Evolutionary conservation across 2,113 vertebrate genomes (phyloP).

Genomic region (Gulo gulo): DNA sequence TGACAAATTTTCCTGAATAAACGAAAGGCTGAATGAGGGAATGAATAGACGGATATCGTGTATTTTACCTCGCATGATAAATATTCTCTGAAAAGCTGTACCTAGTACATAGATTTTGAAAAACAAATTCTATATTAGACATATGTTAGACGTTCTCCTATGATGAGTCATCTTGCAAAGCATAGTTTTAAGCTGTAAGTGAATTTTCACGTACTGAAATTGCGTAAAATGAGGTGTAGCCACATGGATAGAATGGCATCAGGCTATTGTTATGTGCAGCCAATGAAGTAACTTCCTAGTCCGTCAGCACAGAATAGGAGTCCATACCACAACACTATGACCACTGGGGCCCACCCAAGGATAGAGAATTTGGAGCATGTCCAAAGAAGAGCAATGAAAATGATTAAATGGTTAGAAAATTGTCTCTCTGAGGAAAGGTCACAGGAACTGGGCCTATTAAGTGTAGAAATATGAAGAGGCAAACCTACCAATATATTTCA

Average conservation of each 20-base stretch:
- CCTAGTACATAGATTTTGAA: background rate
- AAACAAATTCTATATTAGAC: background rate
- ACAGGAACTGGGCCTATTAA: background rate
- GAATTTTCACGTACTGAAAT: background rate
- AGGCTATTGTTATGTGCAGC: background rate
- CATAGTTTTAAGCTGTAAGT: background rate
- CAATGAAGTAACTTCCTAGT: background rate
- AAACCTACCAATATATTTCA: conserved; percentile 15
- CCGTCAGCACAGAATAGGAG: background rate
- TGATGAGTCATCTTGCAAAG: background rate
- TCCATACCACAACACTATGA: background rate
- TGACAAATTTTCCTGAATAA: background rate
- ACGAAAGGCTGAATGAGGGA: background rate
- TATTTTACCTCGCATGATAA: background rate
- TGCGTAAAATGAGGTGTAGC: background rate
- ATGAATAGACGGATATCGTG: background rate
- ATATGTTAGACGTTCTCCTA: background rate
- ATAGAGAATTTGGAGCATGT: conserved; percentile 6
- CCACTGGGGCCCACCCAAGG: conserved; percentile 30
- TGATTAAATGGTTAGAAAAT: conserved; percentile 54
- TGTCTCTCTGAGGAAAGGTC: conserved; percentile 42
- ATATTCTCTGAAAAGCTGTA: background rate
- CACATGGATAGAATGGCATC: background rate
- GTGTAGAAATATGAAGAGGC: conserved; percentile 16
- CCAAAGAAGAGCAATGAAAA: conserved; percentile 63